Evolutionary conservation across 1,140 invertebrate species (phyloP).

Genomic region (Acyrthosiphon pisum): DNA sequence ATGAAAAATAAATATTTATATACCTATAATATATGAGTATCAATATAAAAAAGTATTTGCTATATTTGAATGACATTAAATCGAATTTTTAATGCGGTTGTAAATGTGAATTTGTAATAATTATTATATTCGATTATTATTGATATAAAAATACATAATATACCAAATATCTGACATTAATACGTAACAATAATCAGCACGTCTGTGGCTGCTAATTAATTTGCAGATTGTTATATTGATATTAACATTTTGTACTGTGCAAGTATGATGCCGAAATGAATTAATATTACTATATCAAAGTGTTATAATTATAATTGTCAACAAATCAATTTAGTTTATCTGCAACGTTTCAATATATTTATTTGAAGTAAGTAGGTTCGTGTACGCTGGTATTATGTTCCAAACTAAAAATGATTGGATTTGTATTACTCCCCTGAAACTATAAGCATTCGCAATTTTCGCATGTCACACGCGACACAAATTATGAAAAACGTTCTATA

Average conservation of each 20-base stretch:
- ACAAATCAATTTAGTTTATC: background rate
- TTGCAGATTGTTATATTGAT: background rate
- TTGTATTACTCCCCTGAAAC: background rate
- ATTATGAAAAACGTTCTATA: background rate
- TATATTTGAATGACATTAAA: background rate
- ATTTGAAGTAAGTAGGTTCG: background rate
- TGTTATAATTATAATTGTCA: background rate
- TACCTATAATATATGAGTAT: no score
- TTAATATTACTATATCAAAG: no score
- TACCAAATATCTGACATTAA: background rate
- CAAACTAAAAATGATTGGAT: background rate
- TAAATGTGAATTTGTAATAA: background rate
- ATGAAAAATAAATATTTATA: background rate
- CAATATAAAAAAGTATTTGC: background rate
- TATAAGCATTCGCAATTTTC: background rate
- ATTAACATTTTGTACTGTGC: background rate
- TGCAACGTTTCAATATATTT: background rate
- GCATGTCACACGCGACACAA: conserved; percentile 11
- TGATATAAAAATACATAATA: background rate
- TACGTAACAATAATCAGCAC: background rate
- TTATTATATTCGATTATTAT: background rate
- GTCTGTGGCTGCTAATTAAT: background rate
- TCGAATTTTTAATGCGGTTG: background rate
- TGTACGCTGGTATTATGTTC: background rate
- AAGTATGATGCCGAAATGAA: background rate